Evolutionary conservation across 2,113 vertebrate species (phyloP).

Genomic region (Tyto alba): DNA sequence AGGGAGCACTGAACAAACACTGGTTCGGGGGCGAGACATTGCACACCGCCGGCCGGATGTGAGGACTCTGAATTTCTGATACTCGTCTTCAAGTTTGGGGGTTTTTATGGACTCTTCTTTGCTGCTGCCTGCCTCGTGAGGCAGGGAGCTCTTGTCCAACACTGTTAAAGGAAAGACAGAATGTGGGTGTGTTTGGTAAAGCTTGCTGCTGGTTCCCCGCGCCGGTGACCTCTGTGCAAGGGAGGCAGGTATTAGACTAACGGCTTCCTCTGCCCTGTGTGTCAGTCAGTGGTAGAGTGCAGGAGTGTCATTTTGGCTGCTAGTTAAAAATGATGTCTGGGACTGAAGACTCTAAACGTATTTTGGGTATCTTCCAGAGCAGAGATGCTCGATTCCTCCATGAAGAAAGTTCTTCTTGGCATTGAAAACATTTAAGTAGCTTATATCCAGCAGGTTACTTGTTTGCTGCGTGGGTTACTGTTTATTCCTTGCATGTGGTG

Average conservation of each 20-base stretch:
- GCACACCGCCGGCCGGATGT: slow-evolving; percentile 57
- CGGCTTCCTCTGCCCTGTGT: slow-evolving; percentile 8
- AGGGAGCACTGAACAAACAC: slow-evolving; percentile 66
- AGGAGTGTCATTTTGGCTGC: slow-evolving; percentile 52
- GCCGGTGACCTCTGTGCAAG: slow-evolving; percentile 34
- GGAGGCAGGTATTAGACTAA: slow-evolving; percentile 7
- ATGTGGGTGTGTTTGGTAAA: slow-evolving; percentile 49
- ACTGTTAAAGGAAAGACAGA: slow-evolving; percentile 72
- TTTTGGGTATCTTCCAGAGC: slow-evolving; percentile 12
- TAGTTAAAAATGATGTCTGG: slow-evolving; percentile 33
- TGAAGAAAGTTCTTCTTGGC: not conserved
- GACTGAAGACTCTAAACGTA: slow-evolving; percentile 18
- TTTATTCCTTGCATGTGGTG: not conserved
- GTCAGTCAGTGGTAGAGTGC: not conserved
- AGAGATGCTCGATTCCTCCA: not conserved
- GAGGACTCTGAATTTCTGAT: slow-evolving; percentile 56
- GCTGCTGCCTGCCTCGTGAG: slow-evolving; percentile 19
- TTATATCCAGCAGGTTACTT: not conserved
- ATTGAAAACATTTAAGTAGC: not conserved
- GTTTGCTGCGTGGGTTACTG: not conserved
- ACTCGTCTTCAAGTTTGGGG: slow-evolving; percentile 43
- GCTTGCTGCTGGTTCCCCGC: slow-evolving; percentile 26
- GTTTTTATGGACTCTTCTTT: slow-evolving; percentile 45
- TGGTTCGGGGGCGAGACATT: slow-evolving; percentile 50
- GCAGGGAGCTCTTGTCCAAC: slow-evolving; percentile 77